phyloP scores from a whole-genome alignment of 2,888 invertebrate species.

The Leucania comma region DNA sequence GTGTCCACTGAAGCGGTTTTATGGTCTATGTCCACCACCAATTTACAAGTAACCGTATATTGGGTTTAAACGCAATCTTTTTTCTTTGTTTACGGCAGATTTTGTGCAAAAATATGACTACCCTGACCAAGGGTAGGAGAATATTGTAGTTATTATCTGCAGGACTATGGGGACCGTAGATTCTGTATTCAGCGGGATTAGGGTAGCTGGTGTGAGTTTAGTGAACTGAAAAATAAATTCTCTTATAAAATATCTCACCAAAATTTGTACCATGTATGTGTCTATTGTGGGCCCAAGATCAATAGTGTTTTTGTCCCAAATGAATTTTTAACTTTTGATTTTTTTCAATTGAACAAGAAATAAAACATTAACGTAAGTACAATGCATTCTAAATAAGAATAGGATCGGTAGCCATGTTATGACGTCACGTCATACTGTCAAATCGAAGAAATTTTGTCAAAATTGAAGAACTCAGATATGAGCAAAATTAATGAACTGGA shows the following conservation, averaged over 20 bases:
- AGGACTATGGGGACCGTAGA: not conserved
- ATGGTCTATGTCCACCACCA: conserved; percentile 16
- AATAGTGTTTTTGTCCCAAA: not conserved
- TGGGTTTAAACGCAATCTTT: conserved; percentile 55
- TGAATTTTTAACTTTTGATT: not conserved
- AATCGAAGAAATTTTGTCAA: too few species aligned
- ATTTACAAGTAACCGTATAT: conserved; percentile 60
- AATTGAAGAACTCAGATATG: too few species aligned
- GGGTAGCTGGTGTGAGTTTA: not conserved
- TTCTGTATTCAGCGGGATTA: conserved; percentile 28
- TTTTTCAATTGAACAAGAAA: not conserved
- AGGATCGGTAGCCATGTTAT: too few species aligned
- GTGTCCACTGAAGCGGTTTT: not conserved
- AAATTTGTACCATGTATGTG: not conserved
- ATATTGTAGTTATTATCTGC: conserved; percentile 40
- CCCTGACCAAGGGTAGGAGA: conserved; percentile 14
- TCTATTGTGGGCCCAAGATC: not conserved
- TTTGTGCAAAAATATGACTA: conserved; percentile 33
- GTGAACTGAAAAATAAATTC: not conserved
- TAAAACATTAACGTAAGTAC: too few species aligned
- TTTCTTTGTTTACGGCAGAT: conserved; percentile 46
- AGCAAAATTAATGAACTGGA: too few species aligned
- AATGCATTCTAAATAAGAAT: too few species aligned
- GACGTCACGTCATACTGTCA: too few species aligned
- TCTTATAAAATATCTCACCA: not conserved